Conservation (phyloP, 2,797 vertebrate species). For the Thripadectes ignobilis region DNA sequence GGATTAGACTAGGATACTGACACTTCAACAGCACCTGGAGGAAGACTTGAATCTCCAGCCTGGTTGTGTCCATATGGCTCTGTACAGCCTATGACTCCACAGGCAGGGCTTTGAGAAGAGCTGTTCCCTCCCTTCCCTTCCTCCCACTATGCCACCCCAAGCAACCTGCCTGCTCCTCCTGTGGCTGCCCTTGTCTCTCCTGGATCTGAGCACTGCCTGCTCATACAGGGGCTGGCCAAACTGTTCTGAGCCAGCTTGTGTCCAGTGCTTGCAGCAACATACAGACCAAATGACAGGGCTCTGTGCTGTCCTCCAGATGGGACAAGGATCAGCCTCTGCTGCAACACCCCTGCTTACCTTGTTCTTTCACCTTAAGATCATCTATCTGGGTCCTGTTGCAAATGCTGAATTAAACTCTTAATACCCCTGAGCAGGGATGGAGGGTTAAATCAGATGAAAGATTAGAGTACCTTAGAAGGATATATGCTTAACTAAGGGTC, state of each 20-base stretch:
- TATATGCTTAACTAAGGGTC: neutral
- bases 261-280: neutral
- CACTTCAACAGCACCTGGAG: neutral
- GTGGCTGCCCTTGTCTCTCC: neutral
- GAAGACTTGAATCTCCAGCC: neutral
- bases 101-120: neutral
- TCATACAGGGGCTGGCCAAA: neutral
- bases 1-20: neutral
- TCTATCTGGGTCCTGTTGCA: neutral
- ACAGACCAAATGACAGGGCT: neutral
- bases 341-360: neutral
- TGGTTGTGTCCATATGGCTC: neutral
- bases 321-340: neutral
- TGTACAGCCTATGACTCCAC: neutral
- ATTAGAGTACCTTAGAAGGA: neutral
- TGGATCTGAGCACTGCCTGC: neutral
- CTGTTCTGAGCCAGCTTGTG: rapidly evolving
- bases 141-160: neutral
- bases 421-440: neutral
- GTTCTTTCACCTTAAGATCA: neutral
- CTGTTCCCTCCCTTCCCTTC: neutral
- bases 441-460: constrained; percentile 20
- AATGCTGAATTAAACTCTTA: neutral
- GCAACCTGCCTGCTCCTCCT: neutral
- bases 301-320: neutral